phyloP scores from a whole-genome alignment of 1,140 invertebrate species.

The Drosophila takahashii region DNA sequence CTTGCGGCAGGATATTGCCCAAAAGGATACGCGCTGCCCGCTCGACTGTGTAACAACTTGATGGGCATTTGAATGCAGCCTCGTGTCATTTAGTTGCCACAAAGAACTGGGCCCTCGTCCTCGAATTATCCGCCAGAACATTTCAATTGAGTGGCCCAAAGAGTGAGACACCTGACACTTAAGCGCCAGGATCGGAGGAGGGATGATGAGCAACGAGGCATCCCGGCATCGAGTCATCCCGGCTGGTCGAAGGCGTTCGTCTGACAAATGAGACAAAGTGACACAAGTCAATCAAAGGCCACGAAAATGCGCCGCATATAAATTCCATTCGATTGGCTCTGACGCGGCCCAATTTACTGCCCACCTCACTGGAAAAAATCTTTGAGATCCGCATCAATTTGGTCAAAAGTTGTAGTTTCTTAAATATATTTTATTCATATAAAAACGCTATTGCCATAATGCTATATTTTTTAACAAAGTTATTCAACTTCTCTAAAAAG shows the following conservation, averaged over 20 bases:
- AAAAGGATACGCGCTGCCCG: conserved; percentile 65
- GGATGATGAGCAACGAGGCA: conserved; percentile 21
- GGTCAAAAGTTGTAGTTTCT: no score
- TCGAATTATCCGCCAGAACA: conserved; percentile 47
- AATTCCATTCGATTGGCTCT: conserved; percentile 63
- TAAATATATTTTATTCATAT: no score
- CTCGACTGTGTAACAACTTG: conserved; percentile 72
- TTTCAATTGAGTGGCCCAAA: conserved; percentile 72
- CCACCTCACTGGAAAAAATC: conserved; percentile 19
- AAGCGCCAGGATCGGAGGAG: conserved; percentile 52
- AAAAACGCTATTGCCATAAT: no score
- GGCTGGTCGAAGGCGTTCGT: conserved; percentile 60
- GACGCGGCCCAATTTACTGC: conserved; percentile 63
- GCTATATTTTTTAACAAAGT: no score
- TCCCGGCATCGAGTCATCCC: neutral
- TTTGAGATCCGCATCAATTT: neutral
- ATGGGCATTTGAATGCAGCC: conserved; percentile 77
- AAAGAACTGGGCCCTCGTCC: conserved; percentile 33
- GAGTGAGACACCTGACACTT: conserved; percentile 80
- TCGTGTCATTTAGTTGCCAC: conserved; percentile 62
- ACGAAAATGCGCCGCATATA: conserved; percentile 72
- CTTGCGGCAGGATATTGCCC: conserved; percentile 77
- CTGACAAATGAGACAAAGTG: conserved; percentile 84
- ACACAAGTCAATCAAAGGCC: conserved; percentile 84
- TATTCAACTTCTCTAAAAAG: no score